Base-by-base conservation (phyloP, 2,113 vertebrate species). In the Dolichallabes microphthalmus region DNA sequence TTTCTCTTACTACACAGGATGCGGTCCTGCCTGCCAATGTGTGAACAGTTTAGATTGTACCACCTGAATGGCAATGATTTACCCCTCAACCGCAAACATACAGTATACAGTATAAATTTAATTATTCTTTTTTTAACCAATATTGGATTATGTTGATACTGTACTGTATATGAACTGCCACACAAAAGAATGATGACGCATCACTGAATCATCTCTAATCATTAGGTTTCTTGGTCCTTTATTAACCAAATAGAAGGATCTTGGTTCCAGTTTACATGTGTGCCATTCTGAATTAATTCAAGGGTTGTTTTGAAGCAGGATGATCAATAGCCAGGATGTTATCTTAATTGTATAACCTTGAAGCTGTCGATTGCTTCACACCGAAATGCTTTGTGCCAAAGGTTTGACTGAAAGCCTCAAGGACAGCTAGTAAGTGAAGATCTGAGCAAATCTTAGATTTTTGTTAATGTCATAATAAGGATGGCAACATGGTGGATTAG, bases 351-450 rank as follows among this genome's bases (percentile, higher is more conserved):
- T 60, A 30, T 60, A 58, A 79, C 76, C 55, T 55, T 60, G 14
- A 19, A 79, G 76, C 55, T 79, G 55, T 7, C 25, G 32, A 79
- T 60, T 79, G 55, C 57, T 50, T 74, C 39, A 74, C 45, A 76
- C 12, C 71, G 52, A 52, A 74, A 52, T 52, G 30, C 27, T 58
- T 39, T 20, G 68, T 71, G 8, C 22, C 39, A 45, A 45, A 50
- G 50, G 50, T 53, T 75, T 14, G n/a, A 52, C 22, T 52, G 25
- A 17, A 75, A 71, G 22, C 27, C 25, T 15, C 2, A 12, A 8
- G 22, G 13, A 13, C 78, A 80, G 22, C 22, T n/a, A n/a, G n/a
- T 39, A 61, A 39, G 83, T 77, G 53, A 57, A 85, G 17, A 80
- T 85, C 76, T 60, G 30, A 71, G 25, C 22, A 60, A 39, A 76